Base-by-base conservation (phyloP, 1,140 invertebrate species). In the Drosophila kanapiae region DNA sequence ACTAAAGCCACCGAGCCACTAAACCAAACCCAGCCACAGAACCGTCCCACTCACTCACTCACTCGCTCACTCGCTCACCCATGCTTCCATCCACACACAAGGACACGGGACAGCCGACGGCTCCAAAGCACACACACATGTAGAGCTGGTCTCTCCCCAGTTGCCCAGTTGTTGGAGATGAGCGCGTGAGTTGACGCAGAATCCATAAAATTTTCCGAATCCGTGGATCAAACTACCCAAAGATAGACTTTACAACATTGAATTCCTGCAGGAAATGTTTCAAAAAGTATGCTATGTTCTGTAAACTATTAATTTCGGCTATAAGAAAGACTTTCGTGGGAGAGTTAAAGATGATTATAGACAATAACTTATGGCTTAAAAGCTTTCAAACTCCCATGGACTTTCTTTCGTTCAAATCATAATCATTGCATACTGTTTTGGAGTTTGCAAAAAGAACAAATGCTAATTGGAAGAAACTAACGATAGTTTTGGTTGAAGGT, bases 1-100 rank as follows among this genome's bases (percentile, higher is more conserved):
- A 42, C 59, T 33, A 27, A 54, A 54, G 47, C 47, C 47, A 69
- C 45, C 45, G 65, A 65, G 62, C 47, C 61, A 67, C 67, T 53
- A 61, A 64, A 43, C 62, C 38, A n/a, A n/a, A 64, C 62, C 62
- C 47, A 29, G 45, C 67, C 67, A 37, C 67, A 67, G 61, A 35
- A 31, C 62, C 35, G 35, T 37, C 10, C 29, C 14, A 42, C 31
- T n/a, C 16, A 16, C 7, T 14, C 31, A 31, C 13, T 23, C 33
- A 67, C 23, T 9, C 14, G 23, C n/a, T 14, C 13, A 37, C 40
- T 40, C 14, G 59, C 60, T 37, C 35, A 47, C 27, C 23, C 48
- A 60, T 27, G 9, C 49, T 42, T 38, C 53, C 33, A 45, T 47
- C 35, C 49, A 70, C 33, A 63, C 33, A 64, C 31, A 59, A 13